Evolutionary conservation across 2,888 invertebrate species (phyloP).

Genomic region (Andrena bicolor): DNA sequence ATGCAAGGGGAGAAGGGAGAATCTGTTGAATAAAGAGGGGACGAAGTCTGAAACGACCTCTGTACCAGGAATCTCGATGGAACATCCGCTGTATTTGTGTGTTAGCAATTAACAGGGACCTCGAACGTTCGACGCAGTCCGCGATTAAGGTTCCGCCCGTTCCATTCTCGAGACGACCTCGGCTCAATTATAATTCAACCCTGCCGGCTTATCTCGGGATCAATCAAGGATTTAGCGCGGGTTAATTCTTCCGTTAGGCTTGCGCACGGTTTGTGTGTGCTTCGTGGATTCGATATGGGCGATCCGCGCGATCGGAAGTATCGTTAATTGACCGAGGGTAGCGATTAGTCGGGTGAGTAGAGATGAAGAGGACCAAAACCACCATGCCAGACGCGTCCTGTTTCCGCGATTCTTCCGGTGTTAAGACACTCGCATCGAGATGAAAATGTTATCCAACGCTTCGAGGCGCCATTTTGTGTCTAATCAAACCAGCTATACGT

Average conservation of each 20-base stretch:
- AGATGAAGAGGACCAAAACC: slow-evolving; percentile 65
- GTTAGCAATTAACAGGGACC: slow-evolving; percentile 28
- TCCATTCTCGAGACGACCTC: slow-evolving; percentile 49
- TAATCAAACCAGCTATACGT: slow-evolving; percentile 5
- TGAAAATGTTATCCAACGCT: slow-evolving; percentile 14
- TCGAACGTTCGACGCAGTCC: slow-evolving; percentile 50
- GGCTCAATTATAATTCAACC: slow-evolving; percentile 46
- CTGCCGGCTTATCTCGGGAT: slow-evolving; percentile 44
- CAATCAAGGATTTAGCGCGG: slow-evolving; percentile 51
- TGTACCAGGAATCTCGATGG: slow-evolving; percentile 8
- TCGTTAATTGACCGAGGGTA: slow-evolving; percentile 56
- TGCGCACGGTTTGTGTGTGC: slow-evolving; percentile 7
- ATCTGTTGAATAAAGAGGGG: not conserved
- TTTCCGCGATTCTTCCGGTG: not conserved
- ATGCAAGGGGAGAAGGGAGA: not conserved
- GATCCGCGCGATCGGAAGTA: slow-evolving; percentile 40
- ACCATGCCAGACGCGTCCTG: slow-evolving; percentile 60
- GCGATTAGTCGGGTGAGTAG: slow-evolving; percentile 56
- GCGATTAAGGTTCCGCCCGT: slow-evolving; percentile 29
- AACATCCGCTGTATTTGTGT: slow-evolving; percentile 1
- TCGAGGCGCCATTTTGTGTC: not conserved
- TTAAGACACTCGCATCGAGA: not conserved
- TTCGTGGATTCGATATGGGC: slow-evolving; percentile 17
- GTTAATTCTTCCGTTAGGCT: slow-evolving; percentile 31
- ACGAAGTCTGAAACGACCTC: not conserved